A percentile compares a stretch with the other conserved stretches of the same genome.
These are phyloP conservation scores for Coranthus polyacanthus DNA, from an alignment of 2,797 vertebrate genomes.

Conservation along the genomic window DNA sequence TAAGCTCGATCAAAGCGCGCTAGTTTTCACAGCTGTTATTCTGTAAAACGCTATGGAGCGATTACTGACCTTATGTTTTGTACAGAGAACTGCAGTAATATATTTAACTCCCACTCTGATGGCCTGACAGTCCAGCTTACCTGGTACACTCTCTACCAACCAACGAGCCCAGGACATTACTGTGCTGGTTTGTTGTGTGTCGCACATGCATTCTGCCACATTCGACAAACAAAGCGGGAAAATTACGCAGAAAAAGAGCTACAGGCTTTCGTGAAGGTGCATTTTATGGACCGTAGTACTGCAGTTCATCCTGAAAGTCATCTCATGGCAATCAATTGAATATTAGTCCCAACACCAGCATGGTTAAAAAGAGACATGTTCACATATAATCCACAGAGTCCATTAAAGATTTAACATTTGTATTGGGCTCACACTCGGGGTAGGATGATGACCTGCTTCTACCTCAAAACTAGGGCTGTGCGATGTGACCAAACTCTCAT, in stretches of 20 bases:
- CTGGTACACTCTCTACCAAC: constrained; percentile 11
- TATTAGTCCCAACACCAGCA: too few relatives aligned
- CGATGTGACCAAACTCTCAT: too few relatives aligned
- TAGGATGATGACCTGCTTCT: too few relatives aligned
- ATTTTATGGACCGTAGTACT: too few relatives aligned
- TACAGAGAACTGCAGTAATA: constrained; percentile 20
- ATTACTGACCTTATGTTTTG: constrained; percentile 46
- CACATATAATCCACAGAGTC: too few relatives aligned
- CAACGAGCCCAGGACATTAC: background rate
- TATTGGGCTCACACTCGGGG: too few relatives aligned
- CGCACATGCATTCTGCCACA: constrained; percentile 2
- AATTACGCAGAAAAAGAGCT: background rate
- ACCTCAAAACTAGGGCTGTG: too few relatives aligned
- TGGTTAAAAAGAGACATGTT: too few relatives aligned
- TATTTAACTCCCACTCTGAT: constrained; percentile 36
- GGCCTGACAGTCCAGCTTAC: constrained; percentile 3
- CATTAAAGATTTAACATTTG: too few relatives aligned
- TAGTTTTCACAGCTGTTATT: constrained; percentile 62
- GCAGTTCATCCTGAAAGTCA: too few relatives aligned
- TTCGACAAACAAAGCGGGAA: background rate
- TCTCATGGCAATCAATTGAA: too few relatives aligned
- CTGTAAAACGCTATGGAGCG: constrained; percentile 51
- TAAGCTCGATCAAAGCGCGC: constrained; percentile 62
- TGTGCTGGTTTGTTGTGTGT: background rate
- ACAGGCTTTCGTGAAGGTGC: background rate